Conservation (phyloP, 2,113 vertebrate genomes). For the Okapia johnstoni region DNA sequence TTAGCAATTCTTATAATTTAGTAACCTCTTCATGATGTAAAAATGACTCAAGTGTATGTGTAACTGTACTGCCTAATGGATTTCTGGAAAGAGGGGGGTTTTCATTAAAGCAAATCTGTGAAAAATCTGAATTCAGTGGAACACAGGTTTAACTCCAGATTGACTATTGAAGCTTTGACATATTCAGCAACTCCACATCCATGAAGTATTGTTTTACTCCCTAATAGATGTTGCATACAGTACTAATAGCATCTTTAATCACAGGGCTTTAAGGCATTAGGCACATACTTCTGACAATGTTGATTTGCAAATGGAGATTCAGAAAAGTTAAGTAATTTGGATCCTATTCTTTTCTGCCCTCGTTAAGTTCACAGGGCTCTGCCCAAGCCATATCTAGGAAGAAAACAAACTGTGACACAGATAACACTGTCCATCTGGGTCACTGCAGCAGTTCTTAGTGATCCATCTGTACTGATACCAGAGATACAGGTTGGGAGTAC, state of each 20-base stretch:
- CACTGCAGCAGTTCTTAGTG: slow-evolving; percentile 32
- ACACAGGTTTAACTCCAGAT: neutral
- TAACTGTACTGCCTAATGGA: slow-evolving; percentile 1
- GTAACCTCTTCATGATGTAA: slow-evolving; percentile 29
- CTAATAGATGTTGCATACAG: neutral
- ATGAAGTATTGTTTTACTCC: neutral
- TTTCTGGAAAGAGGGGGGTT: slow-evolving; percentile 12
- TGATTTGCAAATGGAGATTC: neutral
- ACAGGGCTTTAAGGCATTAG: neutral
- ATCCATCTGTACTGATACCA: slow-evolving; percentile 45
- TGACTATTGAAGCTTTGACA: neutral
- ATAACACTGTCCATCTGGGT: slow-evolving; percentile 64
- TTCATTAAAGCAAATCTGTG: neutral
- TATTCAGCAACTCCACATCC: neutral
- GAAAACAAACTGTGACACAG: slow-evolving; percentile 67
- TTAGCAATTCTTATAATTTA: neutral
- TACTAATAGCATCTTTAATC: slow-evolving; percentile 1
- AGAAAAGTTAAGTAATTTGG: slow-evolving; percentile 12
- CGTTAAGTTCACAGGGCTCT: slow-evolving; percentile 37
- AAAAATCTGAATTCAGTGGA: slow-evolving; percentile 20
- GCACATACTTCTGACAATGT: neutral
- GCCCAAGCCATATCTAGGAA: neutral
- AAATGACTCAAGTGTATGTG: slow-evolving; percentile 4
- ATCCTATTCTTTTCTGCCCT: slow-evolving; percentile 53
- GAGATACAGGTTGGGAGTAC: neutral